These are phyloP conservation scores for Vanacampus margaritifer DNA, from an alignment of 2,113 vertebrate genomes.

Conservation along the genomic window DNA sequence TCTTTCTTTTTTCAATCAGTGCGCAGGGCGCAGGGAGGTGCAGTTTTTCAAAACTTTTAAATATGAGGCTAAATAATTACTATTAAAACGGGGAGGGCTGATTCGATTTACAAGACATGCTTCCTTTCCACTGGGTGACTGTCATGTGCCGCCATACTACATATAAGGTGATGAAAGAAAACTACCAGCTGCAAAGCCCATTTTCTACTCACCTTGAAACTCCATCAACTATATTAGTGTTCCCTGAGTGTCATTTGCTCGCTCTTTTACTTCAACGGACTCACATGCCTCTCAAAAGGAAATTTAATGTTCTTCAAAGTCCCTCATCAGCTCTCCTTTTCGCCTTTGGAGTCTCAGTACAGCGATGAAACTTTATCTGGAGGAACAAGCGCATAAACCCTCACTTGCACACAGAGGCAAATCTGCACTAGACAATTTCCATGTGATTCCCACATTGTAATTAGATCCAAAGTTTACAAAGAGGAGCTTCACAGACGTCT, in stretches of 20 bases:
- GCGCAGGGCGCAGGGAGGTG: too few species aligned
- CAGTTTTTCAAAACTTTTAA: background rate
- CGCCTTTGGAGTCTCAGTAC: slow-evolving; percentile 25
- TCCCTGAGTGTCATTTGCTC: slow-evolving; percentile 10
- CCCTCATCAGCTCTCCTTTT: slow-evolving; percentile 13
- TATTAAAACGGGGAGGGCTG: slow-evolving; percentile 6
- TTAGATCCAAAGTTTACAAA: slow-evolving; percentile 48
- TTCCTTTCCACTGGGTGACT: slow-evolving; percentile 12
- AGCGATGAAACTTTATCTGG: slow-evolving; percentile 49
- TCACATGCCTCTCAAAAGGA: background rate
- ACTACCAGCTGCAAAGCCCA: slow-evolving; percentile 26
- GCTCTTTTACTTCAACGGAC: background rate
- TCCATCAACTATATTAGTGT: slow-evolving; percentile 12
- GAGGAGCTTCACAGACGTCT: background rate
- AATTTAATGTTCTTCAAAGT: slow-evolving; percentile 8
- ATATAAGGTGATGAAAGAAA: slow-evolving; percentile 16
- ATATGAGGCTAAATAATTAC: background rate
- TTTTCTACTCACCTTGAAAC: slow-evolving; percentile 34
- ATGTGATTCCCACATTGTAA: slow-evolving; percentile 49
- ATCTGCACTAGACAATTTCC: slow-evolving; percentile 27
- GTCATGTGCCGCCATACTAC: slow-evolving; percentile 20
- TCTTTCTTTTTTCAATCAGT: too few species aligned
- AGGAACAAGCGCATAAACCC: slow-evolving; percentile 23
- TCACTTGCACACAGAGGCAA: slow-evolving; percentile 5
- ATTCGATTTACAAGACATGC: background rate